Evolutionary conservation across 2,888 invertebrate genomes (phyloP).

Genomic region (Pogonocherus hispidulus): DNA sequence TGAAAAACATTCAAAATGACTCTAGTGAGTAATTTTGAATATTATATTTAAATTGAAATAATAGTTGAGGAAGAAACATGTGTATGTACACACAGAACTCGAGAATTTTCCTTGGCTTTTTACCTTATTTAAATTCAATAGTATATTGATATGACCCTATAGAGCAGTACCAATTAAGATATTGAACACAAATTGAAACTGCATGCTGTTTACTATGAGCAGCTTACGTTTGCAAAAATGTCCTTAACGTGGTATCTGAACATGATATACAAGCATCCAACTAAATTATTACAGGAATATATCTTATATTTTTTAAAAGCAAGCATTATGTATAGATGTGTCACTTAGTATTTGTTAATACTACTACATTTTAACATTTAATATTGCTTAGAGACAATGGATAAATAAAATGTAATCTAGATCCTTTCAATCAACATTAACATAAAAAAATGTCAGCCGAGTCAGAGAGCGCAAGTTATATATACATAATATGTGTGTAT

Average conservation of each 20-base stretch:
- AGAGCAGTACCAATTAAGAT: too few relatives aligned
- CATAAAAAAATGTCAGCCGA: constrained; percentile 31
- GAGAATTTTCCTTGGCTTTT: too few relatives aligned
- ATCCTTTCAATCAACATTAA: constrained; percentile 13
- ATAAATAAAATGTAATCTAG: constrained; percentile 36
- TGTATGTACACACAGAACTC: too few relatives aligned
- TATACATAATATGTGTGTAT: neutral
- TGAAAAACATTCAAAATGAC: neutral
- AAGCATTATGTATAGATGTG: constrained; percentile 40
- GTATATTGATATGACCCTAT: too few relatives aligned
- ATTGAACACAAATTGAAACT: neutral
- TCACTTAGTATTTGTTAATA: constrained; percentile 39
- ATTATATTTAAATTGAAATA: too few relatives aligned
- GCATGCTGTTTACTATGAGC: neutral
- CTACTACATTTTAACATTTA: constrained; percentile 42
- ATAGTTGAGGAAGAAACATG: too few relatives aligned
- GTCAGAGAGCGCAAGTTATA: constrained; percentile 17
- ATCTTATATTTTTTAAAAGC: constrained; percentile 38
- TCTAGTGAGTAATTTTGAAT: too few relatives aligned
- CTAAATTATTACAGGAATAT: constrained; percentile 34
- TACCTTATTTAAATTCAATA: too few relatives aligned
- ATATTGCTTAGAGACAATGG: constrained; percentile 43
- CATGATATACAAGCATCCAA: constrained; percentile 38
- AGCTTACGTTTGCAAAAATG: neutral
- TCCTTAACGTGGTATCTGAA: constrained; percentile 29